Evolutionary conservation across 2,797 vertebrate species (phyloP).

Genomic region (Chrosomus eos): DNA sequence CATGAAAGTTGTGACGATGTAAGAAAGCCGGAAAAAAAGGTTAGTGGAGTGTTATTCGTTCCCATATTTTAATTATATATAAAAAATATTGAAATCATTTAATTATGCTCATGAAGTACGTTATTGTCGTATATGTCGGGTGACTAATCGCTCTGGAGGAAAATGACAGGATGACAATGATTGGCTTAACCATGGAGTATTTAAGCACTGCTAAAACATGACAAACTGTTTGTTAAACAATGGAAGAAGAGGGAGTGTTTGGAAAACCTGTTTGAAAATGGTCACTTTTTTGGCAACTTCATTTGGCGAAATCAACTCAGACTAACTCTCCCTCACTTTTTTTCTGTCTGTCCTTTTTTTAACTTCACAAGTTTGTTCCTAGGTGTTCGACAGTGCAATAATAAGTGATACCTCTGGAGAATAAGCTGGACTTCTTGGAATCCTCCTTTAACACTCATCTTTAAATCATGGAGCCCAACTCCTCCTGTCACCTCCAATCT

Average conservation of each 20-base stretch:
- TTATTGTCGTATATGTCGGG: neutral
- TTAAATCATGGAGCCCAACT: constrained; percentile 33
- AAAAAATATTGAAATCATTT: neutral
- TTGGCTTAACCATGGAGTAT: neutral
- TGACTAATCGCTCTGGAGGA: neutral
- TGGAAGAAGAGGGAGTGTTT: neutral
- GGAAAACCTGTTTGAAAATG: neutral
- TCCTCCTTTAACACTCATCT: constrained; percentile 31
- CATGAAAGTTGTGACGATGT: neutral
- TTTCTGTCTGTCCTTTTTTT: neutral
- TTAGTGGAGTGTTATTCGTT: neutral
- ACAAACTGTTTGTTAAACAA: neutral
- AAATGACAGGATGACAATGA: neutral
- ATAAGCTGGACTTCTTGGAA: constrained; percentile 10
- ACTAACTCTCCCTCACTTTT: neutral
- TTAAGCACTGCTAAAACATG: neutral
- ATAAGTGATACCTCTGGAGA: constrained; percentile 18
- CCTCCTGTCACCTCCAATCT: neutral
- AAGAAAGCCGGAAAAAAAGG: neutral
- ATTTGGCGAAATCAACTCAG: neutral
- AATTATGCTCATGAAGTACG: neutral
- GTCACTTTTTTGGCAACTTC: neutral
- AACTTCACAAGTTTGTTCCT: neutral
- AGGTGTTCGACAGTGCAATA: constrained; percentile 23
- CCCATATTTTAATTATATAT: neutral